Percentiles rank a stretch among this genome's conserved stretches.
Evolutionary conservation across 2,113 vertebrate genomes (phyloP).

Genomic region (Plotosus lineatus): DNA sequence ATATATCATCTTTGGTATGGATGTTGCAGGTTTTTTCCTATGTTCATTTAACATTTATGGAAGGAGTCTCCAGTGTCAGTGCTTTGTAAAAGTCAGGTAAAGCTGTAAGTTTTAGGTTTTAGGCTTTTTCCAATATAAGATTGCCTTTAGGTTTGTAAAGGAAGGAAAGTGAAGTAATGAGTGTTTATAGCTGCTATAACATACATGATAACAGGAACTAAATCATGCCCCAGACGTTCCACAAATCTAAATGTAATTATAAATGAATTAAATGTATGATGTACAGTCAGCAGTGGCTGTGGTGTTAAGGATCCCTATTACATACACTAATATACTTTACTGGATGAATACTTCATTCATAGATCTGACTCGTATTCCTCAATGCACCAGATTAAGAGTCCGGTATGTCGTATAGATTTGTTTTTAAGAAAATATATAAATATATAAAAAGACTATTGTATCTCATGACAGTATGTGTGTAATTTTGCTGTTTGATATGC

Average conservation of each 20-base stretch:
- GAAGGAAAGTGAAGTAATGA: constrained; percentile 7
- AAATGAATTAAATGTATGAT: background rate
- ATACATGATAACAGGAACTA: background rate
- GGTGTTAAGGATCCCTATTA: background rate
- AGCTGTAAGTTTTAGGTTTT: background rate
- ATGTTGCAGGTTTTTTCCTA: background rate
- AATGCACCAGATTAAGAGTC: background rate
- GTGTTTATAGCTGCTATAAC: constrained; percentile 20
- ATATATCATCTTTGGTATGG: background rate
- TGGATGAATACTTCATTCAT: constrained; percentile 1
- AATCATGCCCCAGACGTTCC: background rate
- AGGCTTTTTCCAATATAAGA: background rate
- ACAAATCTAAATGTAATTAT: background rate
- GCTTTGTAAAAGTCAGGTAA: background rate
- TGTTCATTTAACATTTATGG: background rate
- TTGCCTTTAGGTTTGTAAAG: background rate
- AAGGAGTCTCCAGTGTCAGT: background rate
- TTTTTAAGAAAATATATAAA: constrained; percentile 26
- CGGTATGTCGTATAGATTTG: constrained; percentile 39
- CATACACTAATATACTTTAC: background rate
- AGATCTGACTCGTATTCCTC: constrained; percentile 1
- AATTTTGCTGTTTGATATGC: constrained; percentile 59
- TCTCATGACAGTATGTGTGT: constrained; percentile 44
- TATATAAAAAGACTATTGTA: constrained; percentile 49
- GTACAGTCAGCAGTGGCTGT: background rate